Evolutionary conservation across 2,113 vertebrate species (phyloP).

Genomic region (Neomonachus schauinslandi): DNA sequence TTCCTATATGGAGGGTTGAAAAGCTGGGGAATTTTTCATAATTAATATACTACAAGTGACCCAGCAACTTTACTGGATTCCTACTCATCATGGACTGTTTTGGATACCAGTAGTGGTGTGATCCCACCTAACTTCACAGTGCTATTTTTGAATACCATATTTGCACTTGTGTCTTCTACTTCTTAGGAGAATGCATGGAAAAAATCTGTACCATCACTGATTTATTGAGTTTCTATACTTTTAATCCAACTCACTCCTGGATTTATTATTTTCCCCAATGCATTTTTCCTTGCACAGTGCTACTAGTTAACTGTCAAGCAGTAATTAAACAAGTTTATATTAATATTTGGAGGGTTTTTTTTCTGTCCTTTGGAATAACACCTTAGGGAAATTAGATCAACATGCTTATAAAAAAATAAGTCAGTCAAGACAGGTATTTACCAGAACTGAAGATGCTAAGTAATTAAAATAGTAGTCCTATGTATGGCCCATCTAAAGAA

Average conservation of each 20-base stretch:
- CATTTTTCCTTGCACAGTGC: background rate
- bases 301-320: conserved; percentile 15
- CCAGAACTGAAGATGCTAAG: background rate
- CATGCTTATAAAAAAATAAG: conserved; percentile 45
- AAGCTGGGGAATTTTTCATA: background rate
- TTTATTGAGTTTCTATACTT: background rate
- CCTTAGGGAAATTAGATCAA: conserved; percentile 60
- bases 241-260: background rate
- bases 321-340: conserved; percentile 52
- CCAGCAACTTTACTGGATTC: background rate
- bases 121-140: background rate
- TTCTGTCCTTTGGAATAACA: background rate
- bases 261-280: background rate
- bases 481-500: background rate
- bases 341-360: background rate
- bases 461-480: conserved; percentile 57
- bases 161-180: background rate
- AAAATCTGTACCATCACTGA: background rate
- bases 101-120: background rate
- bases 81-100: background rate
- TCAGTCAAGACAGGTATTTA: conserved; percentile 50
- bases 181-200: background rate
- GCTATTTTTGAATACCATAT: background rate
- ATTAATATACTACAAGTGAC: background rate
- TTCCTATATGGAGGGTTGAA: background rate